Conservation (phyloP, 2,888 invertebrate species). For the Cheilosia grossa region DNA sequence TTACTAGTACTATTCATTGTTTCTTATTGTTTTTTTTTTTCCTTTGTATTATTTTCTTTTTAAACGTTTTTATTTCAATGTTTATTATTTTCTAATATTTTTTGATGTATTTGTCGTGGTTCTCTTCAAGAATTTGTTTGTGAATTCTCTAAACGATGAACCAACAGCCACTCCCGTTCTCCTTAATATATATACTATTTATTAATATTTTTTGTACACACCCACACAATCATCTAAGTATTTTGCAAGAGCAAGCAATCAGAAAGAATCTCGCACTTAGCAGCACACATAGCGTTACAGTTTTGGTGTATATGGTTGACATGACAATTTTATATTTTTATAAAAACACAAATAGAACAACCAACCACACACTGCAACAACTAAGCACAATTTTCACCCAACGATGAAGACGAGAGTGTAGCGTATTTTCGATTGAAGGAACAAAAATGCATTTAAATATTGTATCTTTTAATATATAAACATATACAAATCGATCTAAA, state of each 20-base stretch:
- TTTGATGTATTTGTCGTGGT: conserved; percentile 21
- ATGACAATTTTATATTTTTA: conserved; percentile 62
- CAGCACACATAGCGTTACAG: conserved; percentile 5
- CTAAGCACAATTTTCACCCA: background rate
- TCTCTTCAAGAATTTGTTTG: conserved; percentile 22
- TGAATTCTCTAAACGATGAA: conserved; percentile 32
- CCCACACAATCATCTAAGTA: conserved; percentile 10
- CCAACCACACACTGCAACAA: conserved; percentile 6
- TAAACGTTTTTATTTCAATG: conserved; percentile 57
- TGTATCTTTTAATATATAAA: conserved; percentile 66
- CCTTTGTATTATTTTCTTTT: conserved; percentile 57
- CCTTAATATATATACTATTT: conserved; percentile 62
- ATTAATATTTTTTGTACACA: conserved; percentile 45
- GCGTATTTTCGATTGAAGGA: conserved; percentile 21
- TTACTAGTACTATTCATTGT: conserved; percentile 70
- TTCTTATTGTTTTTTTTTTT: conserved; percentile 62
- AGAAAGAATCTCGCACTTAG: background rate
- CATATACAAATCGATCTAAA: conserved; percentile 56
- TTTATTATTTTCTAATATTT: conserved; percentile 38
- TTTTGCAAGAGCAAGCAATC: background rate
- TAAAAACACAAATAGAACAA: conserved; percentile 27
- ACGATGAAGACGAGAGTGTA: conserved; percentile 1
- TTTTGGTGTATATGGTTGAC: conserved; percentile 14
- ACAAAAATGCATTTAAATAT: conserved; percentile 48
- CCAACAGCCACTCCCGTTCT: conserved; percentile 23